Percentiles rank a stretch among this genome's conserved stretches.
These are phyloP conservation scores for Chionis minor DNA, from an alignment of 2,113 vertebrate genomes.

Conservation along the genomic window DNA sequence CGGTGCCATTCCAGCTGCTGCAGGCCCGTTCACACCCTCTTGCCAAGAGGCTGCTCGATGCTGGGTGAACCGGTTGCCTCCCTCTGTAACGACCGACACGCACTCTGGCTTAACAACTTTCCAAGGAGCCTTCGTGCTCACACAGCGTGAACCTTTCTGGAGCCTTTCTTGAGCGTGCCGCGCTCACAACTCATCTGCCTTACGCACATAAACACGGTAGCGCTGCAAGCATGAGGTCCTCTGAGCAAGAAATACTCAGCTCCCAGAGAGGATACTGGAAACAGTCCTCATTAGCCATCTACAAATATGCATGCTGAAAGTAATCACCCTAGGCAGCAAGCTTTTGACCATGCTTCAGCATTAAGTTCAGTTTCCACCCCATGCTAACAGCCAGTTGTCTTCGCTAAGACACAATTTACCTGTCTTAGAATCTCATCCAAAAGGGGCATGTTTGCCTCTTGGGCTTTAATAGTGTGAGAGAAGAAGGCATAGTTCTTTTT, in stretches of 20 bases:
- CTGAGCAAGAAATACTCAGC: background rate
- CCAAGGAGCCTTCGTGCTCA: background rate
- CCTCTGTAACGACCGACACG: background rate
- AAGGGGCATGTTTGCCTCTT: slow-evolving; percentile 94
- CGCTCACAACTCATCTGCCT: background rate
- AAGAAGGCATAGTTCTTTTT: slow-evolving; percentile 97
- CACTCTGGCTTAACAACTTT: background rate
- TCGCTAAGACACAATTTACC: slow-evolving; percentile 69
- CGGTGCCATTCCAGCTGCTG: background rate
- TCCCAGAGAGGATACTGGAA: background rate
- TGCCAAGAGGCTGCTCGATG: background rate
- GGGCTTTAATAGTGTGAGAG: slow-evolving; percentile 98
- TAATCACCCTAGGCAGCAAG: background rate
- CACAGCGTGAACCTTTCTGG: background rate
- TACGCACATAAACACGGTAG: background rate
- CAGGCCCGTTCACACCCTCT: background rate
- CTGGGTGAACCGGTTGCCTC: background rate
- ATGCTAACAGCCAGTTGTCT: background rate
- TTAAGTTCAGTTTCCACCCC: background rate
- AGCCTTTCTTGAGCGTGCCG: background rate
- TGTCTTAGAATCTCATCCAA: slow-evolving; percentile 91
- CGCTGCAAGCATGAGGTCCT: background rate
- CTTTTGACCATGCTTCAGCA: background rate
- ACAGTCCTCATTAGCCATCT: background rate
- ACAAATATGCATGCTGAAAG: background rate